These are phyloP conservation scores for Oscheius sp. DNA, from an alignment of 2,888 invertebrate species.

Conservation along the genomic window DNA sequence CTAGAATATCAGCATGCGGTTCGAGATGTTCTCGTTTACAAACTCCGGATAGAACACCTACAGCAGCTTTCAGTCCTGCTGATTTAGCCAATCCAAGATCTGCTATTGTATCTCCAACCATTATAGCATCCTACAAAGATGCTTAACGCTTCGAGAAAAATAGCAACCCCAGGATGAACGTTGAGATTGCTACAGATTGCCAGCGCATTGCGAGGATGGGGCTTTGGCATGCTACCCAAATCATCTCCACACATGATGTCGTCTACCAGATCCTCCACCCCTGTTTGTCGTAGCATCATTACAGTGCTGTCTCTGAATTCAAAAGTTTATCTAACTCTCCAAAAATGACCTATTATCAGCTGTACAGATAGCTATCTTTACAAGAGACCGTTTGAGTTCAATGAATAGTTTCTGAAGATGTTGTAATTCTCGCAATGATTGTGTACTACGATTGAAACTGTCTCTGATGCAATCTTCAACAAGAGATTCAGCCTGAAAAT, in stretches of 20 bases:
- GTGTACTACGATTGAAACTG: constrained; percentile 62
- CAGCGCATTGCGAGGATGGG: constrained; percentile 72
- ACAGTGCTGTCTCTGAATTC: constrained; percentile 58
- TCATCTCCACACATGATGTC: constrained; percentile 73
- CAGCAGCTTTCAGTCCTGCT: constrained; percentile 71
- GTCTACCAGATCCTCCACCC: constrained; percentile 70
- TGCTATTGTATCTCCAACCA: constrained; percentile 73
- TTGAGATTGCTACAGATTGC: constrained; percentile 60
- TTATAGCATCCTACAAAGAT: constrained; percentile 67
- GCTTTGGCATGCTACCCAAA: constrained; percentile 71
- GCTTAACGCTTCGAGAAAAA: not conserved
- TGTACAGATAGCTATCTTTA: constrained; percentile 73
- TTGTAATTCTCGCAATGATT: constrained; percentile 70
- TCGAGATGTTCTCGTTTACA: constrained; percentile 61
- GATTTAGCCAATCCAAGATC: constrained; percentile 73
- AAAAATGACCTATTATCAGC: constrained; percentile 70
- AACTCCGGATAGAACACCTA: constrained; percentile 72
- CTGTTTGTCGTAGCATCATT: constrained; percentile 53
- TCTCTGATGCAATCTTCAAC: constrained; percentile 68
- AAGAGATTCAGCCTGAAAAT: constrained; percentile 52
- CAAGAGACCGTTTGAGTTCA: constrained; percentile 70
- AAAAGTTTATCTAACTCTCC: not conserved
- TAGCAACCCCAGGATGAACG: constrained; percentile 55
- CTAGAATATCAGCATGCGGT: constrained; percentile 63
- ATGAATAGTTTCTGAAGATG: constrained; percentile 71